Conservation (phyloP, 2,888 invertebrate species). For the Rhagium mordax region DNA sequence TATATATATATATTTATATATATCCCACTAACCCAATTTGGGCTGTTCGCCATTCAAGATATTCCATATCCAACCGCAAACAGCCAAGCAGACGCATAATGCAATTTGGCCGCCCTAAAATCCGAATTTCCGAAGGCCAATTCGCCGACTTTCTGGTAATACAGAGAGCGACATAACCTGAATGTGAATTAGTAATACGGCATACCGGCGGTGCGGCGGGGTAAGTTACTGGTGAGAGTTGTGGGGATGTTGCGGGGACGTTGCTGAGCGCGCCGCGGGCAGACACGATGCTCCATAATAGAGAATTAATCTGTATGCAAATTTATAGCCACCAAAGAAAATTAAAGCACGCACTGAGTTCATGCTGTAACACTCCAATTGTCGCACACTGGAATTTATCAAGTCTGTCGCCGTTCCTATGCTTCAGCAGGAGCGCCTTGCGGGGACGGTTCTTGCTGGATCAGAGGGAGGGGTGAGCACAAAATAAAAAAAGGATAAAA, state of each 20-base stretch:
- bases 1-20: too few relatives aligned
- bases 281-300: conserved; percentile 35
- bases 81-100: conserved; percentile 5
- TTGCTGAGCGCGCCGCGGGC: conserved; percentile 12
- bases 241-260: conserved; percentile 12
- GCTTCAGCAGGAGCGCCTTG: not conserved
- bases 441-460: not conserved
- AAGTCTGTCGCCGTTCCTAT: not conserved
- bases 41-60: not conserved
- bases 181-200: conserved; percentile 40
- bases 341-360: conserved; percentile 42
- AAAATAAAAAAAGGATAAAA: too few relatives aligned
- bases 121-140: conserved; percentile 37
- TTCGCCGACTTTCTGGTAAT: conserved; percentile 32
- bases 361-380: conserved; percentile 21
- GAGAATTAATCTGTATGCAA: conserved; percentile 47
- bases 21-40: not conserved
- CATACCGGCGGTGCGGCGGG: not conserved
- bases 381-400: conserved; percentile 1
- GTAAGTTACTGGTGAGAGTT: not conserved
- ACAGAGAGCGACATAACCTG: conserved; percentile 40
- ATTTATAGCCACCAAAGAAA: conserved; percentile 40
- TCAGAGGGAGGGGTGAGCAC: not conserved
- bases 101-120: conserved; percentile 8
- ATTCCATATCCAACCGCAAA: conserved; percentile 1